A percentile compares a stretch with the other conserved stretches of the same genome.
These are phyloP conservation scores for Diloba caeruleocephala DNA, from an alignment of 2,888 invertebrate species.

Conservation along the genomic window DNA sequence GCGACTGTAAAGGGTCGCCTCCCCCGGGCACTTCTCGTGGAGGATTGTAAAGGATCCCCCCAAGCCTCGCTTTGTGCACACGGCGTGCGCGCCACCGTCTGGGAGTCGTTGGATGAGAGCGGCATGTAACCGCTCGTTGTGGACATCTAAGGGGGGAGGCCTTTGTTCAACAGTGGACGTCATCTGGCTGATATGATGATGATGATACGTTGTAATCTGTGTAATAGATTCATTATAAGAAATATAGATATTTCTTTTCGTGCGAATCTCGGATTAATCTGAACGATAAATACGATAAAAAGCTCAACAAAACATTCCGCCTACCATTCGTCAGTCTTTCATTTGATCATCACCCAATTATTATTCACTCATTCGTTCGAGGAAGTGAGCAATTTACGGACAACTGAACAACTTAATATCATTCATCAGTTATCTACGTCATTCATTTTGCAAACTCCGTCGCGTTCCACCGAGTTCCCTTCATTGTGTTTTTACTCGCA, in stretches of 20 bases:
- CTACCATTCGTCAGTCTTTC: conserved; percentile 16
- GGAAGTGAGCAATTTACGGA: conserved; percentile 11
- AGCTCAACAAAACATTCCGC: conserved; percentile 15
- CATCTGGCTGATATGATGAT: too few relatives aligned
- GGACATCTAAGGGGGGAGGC: too few relatives aligned
- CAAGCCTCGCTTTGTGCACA: too few relatives aligned
- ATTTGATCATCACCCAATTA: conserved; percentile 21
- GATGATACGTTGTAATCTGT: too few relatives aligned
- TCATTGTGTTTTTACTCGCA: background rate
- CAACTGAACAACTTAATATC: conserved; percentile 3
- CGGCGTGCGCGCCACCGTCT: too few relatives aligned
- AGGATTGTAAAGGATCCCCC: too few relatives aligned
- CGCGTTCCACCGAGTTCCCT: background rate
- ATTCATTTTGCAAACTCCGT: conserved; percentile 3
- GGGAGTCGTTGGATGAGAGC: too few relatives aligned
- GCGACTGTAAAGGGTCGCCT: too few relatives aligned
- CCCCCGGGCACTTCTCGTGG: too few relatives aligned
- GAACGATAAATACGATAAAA: conserved; percentile 10
- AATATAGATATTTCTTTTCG: background rate
- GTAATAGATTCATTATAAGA: too few relatives aligned
- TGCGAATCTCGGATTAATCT: conserved; percentile 5
- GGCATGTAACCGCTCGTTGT: too few relatives aligned
- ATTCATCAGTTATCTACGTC: background rate
- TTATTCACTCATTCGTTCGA: conserved; percentile 29
- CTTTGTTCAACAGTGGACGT: too few relatives aligned